Evolutionary conservation across 2,113 vertebrate genomes (phyloP).

Genomic region (Festucalex cinctus): DNA sequence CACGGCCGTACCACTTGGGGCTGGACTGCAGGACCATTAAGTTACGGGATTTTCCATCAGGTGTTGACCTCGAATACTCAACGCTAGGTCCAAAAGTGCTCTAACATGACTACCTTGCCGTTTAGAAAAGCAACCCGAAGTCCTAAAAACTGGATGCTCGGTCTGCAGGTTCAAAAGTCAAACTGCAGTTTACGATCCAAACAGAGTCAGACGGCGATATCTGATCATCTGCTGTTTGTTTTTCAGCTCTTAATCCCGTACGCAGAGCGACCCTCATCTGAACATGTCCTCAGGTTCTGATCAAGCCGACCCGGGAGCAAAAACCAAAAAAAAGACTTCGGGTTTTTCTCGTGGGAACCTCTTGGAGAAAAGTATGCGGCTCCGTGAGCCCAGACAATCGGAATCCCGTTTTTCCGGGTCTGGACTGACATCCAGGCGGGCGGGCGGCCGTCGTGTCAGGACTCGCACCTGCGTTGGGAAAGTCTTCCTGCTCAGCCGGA

Average conservation of each 20-base stretch:
- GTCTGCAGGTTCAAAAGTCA: no score
- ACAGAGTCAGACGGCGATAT: not conserved
- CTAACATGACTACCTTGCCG: no score
- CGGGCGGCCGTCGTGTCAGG: slow-evolving; percentile 40
- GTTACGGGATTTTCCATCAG: no score
- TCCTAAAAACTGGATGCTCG: no score
- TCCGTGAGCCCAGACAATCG: slow-evolving; percentile 55
- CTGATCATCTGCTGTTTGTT: not conserved
- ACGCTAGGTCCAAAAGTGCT: no score
- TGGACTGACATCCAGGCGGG: slow-evolving; percentile 38
- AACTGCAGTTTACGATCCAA: not conserved
- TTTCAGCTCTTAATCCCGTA: not conserved
- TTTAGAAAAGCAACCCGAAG: no score
- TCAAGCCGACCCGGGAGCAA: not conserved
- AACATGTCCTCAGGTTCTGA: not conserved
- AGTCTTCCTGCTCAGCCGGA: slow-evolving; percentile 57
- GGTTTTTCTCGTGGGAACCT: slow-evolving; percentile 76
- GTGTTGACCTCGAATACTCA: no score
- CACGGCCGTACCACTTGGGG: no score
- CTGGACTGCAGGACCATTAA: no score
- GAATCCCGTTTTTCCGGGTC: slow-evolving; percentile 74
- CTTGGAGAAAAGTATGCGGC: slow-evolving; percentile 59
- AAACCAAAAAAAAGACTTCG: slow-evolving; percentile 11
- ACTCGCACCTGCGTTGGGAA: slow-evolving; percentile 53
- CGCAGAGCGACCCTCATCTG: slow-evolving; percentile 11